Percentiles rank a stretch among this genome's conserved stretches.
Conservation (phyloP, 2,888 invertebrate genomes). For the Eristalis intricaria region DNA sequence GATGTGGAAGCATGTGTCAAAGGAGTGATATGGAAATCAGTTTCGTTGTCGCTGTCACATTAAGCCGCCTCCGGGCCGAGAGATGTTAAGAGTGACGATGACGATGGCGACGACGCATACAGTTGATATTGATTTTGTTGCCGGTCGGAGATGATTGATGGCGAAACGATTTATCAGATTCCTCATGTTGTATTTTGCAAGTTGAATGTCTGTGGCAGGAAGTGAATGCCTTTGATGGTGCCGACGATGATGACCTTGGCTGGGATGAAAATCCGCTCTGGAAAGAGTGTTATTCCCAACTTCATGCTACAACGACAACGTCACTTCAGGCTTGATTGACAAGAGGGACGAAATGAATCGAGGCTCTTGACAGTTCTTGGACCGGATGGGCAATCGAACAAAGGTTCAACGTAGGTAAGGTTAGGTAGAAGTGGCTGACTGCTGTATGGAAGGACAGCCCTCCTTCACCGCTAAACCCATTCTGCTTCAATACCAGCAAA, state of each 20-base stretch:
- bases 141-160: constrained; percentile 63
- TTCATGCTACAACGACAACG: too few relatives aligned
- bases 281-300: too few relatives aligned
- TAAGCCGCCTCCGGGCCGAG: constrained; percentile 44
- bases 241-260: background rate
- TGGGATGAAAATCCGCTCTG: too few relatives aligned
- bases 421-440: too few relatives aligned
- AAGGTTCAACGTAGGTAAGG: too few relatives aligned
- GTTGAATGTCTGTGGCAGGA: background rate
- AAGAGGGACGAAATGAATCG: too few relatives aligned
- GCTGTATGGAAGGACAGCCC: too few relatives aligned
- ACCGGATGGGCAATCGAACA: too few relatives aligned
- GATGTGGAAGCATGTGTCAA: constrained; percentile 51
- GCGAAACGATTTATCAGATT: constrained; percentile 63
- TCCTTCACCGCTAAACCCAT: too few relatives aligned
- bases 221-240: constrained; percentile 42
- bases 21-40: constrained; percentile 71
- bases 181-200: constrained; percentile 55
- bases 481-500: too few relatives aligned
- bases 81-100: constrained; percentile 9
- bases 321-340: too few relatives aligned
- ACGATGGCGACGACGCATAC: constrained; percentile 17
- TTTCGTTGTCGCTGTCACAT: constrained; percentile 63
- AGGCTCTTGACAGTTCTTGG: too few relatives aligned
- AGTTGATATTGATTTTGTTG: constrained; percentile 28